Evolutionary conservation across 2,888 invertebrate genomes (phyloP).

Genomic region (Salpingus planirostris): DNA sequence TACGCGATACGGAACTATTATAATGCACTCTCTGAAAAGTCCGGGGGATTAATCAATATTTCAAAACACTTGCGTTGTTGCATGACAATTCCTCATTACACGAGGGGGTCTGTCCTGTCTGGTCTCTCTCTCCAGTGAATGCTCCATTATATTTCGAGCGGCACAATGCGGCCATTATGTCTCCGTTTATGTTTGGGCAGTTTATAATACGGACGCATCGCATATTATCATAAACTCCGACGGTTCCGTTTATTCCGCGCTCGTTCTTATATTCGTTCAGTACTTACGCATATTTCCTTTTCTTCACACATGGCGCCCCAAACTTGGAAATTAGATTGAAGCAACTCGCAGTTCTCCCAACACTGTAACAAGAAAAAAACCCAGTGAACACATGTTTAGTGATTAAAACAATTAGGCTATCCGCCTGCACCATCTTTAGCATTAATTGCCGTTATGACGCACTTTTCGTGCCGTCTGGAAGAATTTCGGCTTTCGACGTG

Average conservation of each 20-base stretch:
- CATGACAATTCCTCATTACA: conserved; percentile 29
- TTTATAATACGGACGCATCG: too few species aligned
- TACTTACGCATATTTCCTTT: conserved; percentile 65
- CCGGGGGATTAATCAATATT: conserved; percentile 18
- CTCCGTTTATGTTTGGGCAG: conserved; percentile 20
- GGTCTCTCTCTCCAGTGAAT: too few species aligned
- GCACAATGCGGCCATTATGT: conserved; percentile 24
- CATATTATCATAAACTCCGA: conserved; percentile 1
- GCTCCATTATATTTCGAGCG: conserved; percentile 22
- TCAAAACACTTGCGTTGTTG: conserved; percentile 19
- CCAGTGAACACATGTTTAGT: background rate
- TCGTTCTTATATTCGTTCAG: too few species aligned
- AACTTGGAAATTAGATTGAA: conserved; percentile 62
- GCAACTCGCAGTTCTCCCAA: conserved; percentile 67
- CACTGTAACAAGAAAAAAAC: conserved; percentile 52
- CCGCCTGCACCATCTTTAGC: too few species aligned
- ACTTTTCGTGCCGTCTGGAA: too few species aligned
- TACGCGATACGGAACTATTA: too few species aligned
- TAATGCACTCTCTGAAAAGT: conserved; percentile 2
- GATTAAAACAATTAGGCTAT: background rate
- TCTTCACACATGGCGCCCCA: conserved; percentile 66
- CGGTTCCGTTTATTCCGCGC: conserved; percentile 3
- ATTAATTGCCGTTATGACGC: too few species aligned
- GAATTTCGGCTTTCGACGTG: too few species aligned
- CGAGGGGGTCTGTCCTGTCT: too few species aligned